A percentile compares a stretch with the other conserved stretches of the same genome.
These are phyloP conservation scores for Camelus dromedarius DNA, from an alignment of 2,113 vertebrate species.

Conservation along the genomic window DNA sequence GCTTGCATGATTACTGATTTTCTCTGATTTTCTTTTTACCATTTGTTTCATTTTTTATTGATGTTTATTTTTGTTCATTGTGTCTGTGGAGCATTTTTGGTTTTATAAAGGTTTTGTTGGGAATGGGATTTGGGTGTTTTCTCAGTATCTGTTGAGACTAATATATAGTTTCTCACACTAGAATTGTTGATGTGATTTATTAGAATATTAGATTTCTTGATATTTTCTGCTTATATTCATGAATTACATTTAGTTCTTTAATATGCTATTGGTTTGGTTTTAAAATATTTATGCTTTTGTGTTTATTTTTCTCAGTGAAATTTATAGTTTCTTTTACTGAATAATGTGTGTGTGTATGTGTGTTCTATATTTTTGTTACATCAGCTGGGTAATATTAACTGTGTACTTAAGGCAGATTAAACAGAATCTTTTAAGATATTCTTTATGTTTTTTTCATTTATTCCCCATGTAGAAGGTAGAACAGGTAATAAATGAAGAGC, in stretches of 20 bases:
- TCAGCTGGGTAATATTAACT: not conserved
- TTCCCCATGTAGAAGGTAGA: not conserved
- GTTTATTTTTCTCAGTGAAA: slow-evolving; percentile 35
- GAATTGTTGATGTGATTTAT: not conserved
- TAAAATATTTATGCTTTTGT: slow-evolving; percentile 34
- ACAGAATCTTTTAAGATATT: not conserved
- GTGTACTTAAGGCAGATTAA: not conserved
- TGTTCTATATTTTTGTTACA: not conserved
- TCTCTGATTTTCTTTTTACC: not conserved
- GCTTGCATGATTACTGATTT: not conserved
- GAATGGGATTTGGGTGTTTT: not conserved
- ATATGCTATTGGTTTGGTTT: not conserved
- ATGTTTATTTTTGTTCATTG: not conserved
- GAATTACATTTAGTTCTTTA: slow-evolving; percentile 46
- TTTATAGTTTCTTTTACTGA: slow-evolving; percentile 37
- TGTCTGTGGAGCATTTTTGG: not conserved
- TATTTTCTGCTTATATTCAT: slow-evolving; percentile 28
- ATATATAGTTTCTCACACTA: slow-evolving; percentile 10
- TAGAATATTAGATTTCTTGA: slow-evolving; percentile 30
- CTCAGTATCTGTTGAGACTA: slow-evolving; percentile 26
- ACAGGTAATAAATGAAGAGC: not conserved
- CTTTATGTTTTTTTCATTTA: not conserved
- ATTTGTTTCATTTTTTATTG: not conserved
- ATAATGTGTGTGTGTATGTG: not conserved
- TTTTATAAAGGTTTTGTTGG: not conserved